Conservation (phyloP, 2,113 vertebrate species). For the Physeter macrocephalus region DNA sequence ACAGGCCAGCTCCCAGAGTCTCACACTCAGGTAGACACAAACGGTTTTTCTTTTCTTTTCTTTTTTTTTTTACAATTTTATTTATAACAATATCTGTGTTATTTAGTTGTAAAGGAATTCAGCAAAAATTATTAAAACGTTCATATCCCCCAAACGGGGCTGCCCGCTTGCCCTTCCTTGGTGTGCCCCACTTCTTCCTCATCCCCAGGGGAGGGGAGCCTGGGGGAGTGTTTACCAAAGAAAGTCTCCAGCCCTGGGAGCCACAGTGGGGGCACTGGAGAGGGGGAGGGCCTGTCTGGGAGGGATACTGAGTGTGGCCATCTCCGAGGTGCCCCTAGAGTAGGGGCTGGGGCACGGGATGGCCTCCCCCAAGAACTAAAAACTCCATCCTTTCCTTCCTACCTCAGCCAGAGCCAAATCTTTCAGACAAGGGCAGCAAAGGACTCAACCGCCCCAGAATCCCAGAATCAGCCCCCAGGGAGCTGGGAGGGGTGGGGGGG, state of each 20-base stretch:
- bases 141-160: constrained; percentile 80
- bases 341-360: background rate
- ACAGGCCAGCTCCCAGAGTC: constrained; percentile 35
- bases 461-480: constrained; percentile 29
- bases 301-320: background rate
- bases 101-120: constrained; percentile 96
- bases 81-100: constrained; percentile 96
- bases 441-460: constrained; percentile 35
- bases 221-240: constrained; percentile 11
- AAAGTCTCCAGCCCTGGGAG: constrained; percentile 47
- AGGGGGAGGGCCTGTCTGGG: constrained; percentile 14
- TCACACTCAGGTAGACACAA: constrained; percentile 63
- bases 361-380: constrained; percentile 21
- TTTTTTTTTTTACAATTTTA: constrained; percentile 83
- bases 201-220: constrained; percentile 13
- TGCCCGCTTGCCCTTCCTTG: constrained; percentile 66
- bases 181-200: background rate
- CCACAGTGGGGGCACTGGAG: background rate
- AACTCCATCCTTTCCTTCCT: constrained; percentile 32
- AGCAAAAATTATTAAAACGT: constrained; percentile 90
- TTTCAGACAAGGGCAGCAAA: constrained; percentile 54
- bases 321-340: constrained; percentile 33
- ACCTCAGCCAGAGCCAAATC: constrained; percentile 11
- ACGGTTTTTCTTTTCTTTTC: constrained; percentile 73
- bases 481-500: background rate